Percentiles rank a stretch among this genome's conserved stretches.
Conservation (phyloP, 35 echinoderm and acorn worm species). For the Amphiura filiformis region DNA sequence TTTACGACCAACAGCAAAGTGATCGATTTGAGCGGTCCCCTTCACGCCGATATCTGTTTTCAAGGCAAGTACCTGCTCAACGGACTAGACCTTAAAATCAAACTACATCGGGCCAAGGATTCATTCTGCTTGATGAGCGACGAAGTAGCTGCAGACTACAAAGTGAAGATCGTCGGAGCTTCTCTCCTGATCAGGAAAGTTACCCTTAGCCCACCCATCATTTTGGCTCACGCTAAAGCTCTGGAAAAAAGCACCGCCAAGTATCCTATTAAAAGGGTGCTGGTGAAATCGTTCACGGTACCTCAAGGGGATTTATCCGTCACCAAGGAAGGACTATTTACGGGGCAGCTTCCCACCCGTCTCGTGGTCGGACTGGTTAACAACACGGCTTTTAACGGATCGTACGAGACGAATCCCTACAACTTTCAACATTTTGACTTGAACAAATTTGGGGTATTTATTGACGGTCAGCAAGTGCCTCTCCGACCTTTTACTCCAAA, state of each 20-base stretch:
- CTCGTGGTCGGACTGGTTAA: neutral
- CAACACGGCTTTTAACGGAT: slow-evolving; percentile 11
- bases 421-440: neutral
- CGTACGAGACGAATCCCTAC: neutral
- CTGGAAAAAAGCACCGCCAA: neutral
- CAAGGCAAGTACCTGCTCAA: slow-evolving; percentile 45
- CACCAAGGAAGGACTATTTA: neutral
- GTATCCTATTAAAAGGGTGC: neutral
- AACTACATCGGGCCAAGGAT: slow-evolving; percentile 23
- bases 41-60: slow-evolving; percentile 81
- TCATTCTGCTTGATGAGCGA: slow-evolving; percentile 41
- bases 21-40: slow-evolving; percentile 59
- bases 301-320: slow-evolving; percentile 43
- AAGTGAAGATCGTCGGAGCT: neutral
- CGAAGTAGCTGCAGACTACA: neutral
- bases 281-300: neutral
- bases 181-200: neutral
- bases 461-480: slow-evolving; percentile 51
- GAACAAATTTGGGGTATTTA: slow-evolving; percentile 23
- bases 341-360: neutral
- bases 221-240: slow-evolving; percentile 5
- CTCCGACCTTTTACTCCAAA: slow-evolving; percentile 34
- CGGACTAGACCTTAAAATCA: slow-evolving; percentile 39
- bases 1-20: slow-evolving; percentile 25
- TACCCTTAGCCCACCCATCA: neutral